phyloP scores from a whole-genome alignment of 92 coral and sea anemone species.

The Parazoanthus atlanticus region DNA sequence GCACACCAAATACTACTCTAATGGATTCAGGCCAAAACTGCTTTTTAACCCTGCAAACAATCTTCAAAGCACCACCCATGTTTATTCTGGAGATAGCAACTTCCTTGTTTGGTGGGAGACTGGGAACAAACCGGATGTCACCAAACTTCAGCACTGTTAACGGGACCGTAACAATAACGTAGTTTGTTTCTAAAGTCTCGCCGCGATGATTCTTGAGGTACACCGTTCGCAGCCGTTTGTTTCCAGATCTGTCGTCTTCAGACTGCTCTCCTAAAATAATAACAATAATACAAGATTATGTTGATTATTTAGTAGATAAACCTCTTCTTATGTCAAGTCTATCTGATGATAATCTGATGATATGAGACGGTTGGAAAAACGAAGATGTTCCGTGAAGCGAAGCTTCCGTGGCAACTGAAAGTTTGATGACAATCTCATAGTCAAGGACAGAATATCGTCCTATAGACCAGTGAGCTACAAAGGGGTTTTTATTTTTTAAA shows the following conservation, averaged over 20 bases:
- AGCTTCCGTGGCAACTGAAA: too few species aligned
- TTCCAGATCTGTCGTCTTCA: constrained; percentile 13
- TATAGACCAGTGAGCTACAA: too few species aligned
- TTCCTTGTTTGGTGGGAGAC: constrained; percentile 71
- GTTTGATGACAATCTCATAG: too few species aligned
- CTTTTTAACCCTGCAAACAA: constrained; percentile 80
- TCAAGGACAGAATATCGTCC: too few species aligned
- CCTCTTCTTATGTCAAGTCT: too few species aligned
- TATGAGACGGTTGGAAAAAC: too few species aligned
- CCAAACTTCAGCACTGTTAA: constrained; percentile 81
- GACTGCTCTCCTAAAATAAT: not conserved
- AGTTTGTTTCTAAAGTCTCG: constrained; percentile 52
- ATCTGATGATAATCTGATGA: too few species aligned
- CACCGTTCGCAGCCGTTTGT: constrained; percentile 20
- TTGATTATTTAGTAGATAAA: too few species aligned
- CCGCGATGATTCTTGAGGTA: constrained; percentile 70
- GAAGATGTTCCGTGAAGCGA: too few species aligned
- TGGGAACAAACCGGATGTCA: constrained; percentile 80
- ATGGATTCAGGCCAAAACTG: constrained; percentile 79
- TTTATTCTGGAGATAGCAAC: constrained; percentile 76
- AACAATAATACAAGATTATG: not conserved
- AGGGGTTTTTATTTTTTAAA: too few species aligned
- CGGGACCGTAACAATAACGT: constrained; percentile 83
- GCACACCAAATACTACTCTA: not conserved
- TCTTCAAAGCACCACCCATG: constrained; percentile 84